A percentile compares a stretch with the other conserved stretches of the same genome.
Conservation (phyloP, 2,888 invertebrate species). For the Blastobasis adustella region DNA sequence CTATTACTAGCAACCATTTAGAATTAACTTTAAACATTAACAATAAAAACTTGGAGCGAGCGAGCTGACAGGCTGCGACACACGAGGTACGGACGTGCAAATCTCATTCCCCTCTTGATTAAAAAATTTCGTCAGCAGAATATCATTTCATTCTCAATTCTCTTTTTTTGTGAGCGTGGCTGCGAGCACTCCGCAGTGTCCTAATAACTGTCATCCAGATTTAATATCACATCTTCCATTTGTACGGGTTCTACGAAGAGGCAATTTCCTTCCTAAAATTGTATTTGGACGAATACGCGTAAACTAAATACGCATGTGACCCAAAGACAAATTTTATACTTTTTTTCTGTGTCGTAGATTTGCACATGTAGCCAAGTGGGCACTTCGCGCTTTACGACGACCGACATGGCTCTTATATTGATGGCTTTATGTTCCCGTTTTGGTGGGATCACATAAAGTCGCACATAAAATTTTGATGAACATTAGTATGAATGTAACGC, state of each 20-base stretch:
- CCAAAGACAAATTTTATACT: slow-evolving; percentile 59
- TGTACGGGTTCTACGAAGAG: slow-evolving; percentile 54
- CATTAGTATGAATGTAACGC: too few relatives aligned
- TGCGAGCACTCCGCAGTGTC: slow-evolving; percentile 41
- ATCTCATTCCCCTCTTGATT: slow-evolving; percentile 22
- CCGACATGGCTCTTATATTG: slow-evolving; percentile 46
- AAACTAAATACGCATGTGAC: slow-evolving; percentile 65
- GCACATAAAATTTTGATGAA: slow-evolving; percentile 12
- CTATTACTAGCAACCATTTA: too few relatives aligned
- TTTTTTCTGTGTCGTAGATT: too few relatives aligned
- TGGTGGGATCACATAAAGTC: slow-evolving; percentile 21
- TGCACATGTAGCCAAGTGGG: not conserved
- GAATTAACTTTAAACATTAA: too few relatives aligned
- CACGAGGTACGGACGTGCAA: not conserved
- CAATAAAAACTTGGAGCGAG: too few relatives aligned
- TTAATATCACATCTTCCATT: slow-evolving; percentile 69
- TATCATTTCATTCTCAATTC: slow-evolving; percentile 43
- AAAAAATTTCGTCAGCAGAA: slow-evolving; percentile 41
- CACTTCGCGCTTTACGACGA: slow-evolving; percentile 40
- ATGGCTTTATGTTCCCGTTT: slow-evolving; percentile 31
- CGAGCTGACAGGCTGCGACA: too few relatives aligned
- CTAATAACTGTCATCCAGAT: slow-evolving; percentile 71
- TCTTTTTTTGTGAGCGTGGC: slow-evolving; percentile 33
- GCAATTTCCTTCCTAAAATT: slow-evolving; percentile 71
- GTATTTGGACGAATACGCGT: slow-evolving; percentile 64